Evolutionary conservation across 2,797 vertebrate genomes (phyloP).

Genomic region (Allenopithecus nigroviridis): DNA sequence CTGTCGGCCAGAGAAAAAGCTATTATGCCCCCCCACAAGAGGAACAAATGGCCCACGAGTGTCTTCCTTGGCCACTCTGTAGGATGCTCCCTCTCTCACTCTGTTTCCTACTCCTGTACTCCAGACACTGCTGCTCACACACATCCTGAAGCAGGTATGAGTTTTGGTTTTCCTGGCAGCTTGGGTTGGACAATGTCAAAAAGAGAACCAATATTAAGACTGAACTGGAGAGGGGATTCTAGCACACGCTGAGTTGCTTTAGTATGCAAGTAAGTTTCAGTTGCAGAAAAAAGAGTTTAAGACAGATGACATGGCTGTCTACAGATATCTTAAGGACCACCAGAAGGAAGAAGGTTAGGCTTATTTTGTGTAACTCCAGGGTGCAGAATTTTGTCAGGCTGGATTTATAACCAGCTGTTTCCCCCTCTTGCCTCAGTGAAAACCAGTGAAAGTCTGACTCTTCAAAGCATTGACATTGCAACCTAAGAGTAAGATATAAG

Average conservation of each 20-base stretch:
- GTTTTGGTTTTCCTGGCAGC: neutral
- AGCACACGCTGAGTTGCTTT: neutral
- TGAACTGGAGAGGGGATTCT: neutral
- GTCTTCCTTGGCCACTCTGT: neutral
- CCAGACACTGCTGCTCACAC: neutral
- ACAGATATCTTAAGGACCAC: neutral
- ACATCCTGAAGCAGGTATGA: neutral
- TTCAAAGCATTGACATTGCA: neutral
- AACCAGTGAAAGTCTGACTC: neutral
- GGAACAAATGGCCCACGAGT: neutral
- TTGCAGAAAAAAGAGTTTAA: neutral
- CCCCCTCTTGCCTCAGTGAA: neutral
- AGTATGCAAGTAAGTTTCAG: neutral
- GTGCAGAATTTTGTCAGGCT: neutral
- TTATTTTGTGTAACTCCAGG: neutral
- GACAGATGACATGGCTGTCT: neutral
- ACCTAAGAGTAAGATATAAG: neutral
- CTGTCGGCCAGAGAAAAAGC: neutral
- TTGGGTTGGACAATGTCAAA: neutral
- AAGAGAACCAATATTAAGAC: neutral
- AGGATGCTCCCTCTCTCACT: neutral
- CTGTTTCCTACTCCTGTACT: neutral
- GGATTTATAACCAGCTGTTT: neutral
- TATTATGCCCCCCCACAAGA: neutral
- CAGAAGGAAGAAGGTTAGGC: neutral